Conservation (phyloP, 2,113 vertebrate genomes). For the Nyctereutes procyonoides region DNA sequence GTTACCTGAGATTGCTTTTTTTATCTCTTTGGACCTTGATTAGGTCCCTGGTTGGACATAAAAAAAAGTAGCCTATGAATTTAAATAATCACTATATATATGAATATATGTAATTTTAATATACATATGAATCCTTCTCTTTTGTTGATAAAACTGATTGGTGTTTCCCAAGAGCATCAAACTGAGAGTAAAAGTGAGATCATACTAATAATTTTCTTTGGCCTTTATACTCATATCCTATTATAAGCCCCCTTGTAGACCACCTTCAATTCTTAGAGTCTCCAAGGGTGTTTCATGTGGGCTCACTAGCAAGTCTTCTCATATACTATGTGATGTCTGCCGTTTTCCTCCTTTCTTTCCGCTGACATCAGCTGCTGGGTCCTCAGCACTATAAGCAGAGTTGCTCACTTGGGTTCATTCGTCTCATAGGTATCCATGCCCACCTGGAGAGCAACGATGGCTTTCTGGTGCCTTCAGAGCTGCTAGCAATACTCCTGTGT, state of each 20-base stretch:
- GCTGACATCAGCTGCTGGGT: background rate
- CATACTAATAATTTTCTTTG: background rate
- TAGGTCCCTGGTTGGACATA: background rate
- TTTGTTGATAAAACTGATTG: background rate
- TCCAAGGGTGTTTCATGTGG: background rate
- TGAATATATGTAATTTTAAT: background rate
- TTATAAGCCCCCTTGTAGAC: background rate
- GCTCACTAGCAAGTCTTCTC: background rate
- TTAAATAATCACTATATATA: background rate
- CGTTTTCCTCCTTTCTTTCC: background rate
- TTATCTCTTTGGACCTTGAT: background rate
- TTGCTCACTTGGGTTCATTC: background rate
- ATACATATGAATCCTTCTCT: background rate
- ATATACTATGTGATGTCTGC: background rate
- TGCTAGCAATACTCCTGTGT: background rate
- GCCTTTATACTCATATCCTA: background rate
- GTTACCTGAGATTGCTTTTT: background rate
- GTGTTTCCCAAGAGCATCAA: background rate
- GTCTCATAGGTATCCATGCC: background rate
- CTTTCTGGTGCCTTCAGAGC: background rate
- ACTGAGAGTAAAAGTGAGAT: background rate
- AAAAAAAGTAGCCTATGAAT: background rate
- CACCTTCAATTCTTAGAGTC: background rate
- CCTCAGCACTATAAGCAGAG: background rate
- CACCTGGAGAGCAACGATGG: background rate